Base-by-base conservation (phyloP, 2,797 vertebrate genomes). In the Pogonophryne albipinna region DNA sequence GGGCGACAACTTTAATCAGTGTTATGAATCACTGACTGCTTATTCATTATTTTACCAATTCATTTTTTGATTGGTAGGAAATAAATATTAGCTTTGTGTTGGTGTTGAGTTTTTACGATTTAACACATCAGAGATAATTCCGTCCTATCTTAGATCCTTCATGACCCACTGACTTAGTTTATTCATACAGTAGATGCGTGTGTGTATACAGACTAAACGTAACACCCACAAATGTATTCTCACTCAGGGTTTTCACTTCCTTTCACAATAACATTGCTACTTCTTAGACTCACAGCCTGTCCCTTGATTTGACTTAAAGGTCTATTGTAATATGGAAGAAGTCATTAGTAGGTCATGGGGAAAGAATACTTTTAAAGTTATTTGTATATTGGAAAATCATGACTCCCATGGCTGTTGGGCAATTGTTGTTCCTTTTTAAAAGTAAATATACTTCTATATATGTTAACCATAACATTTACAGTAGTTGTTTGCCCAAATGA, bases 11-110 rank as follows among this genome's bases (percentile, higher is more conserved):
- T 69, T 20, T 47, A 61, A 62, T 62, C 27, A 17, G 5, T 41
- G 42, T 55, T 64, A 53, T n/a, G 45, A 67, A 71, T 72, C 47
- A 60, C 14, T 44, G 10, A 23, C 10, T 65, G 38, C 38, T 19
- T 57, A 13, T 20, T 44, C 2, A 69, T 11, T 50, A 58, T 49
- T 66, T 60, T 50, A 27, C 34, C 17, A 44, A 56, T 74, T 45
- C 0, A 20, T 59, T n/a, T 27, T 45, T 46, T 61, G 14, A 52
- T 46, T 59, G 5, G 13, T 17, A 34, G 20, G 5, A 57, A 62
- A 20, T 16, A 10, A 10, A 16, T 13, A 12, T 67, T 11, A 52
- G 38, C 44, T 20, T 14, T 31, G 15, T 2, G 4, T 16, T 57
- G 15, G 7, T 15, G 62, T 78, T 51, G 15, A 34, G 38, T 12